A percentile compares a stretch with the other conserved stretches of the same genome.
Evolutionary conservation across 2,113 vertebrate genomes (phyloP).

Genomic region (Podarcis raffonei): DNA sequence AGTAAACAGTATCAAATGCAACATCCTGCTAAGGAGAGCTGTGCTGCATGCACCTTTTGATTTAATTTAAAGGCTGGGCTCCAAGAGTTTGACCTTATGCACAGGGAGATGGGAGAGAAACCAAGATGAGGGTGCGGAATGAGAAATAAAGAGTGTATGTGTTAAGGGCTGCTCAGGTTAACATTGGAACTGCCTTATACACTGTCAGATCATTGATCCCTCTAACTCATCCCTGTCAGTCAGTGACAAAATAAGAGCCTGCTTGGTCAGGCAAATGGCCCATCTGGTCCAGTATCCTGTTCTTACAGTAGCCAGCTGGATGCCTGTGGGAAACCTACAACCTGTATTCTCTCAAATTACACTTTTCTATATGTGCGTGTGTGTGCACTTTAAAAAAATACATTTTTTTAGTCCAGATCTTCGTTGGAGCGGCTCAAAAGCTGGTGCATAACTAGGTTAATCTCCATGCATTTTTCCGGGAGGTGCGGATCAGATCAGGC

Average conservation of each 20-base stretch:
- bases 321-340: too few species aligned
- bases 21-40: slow-evolving; percentile 62
- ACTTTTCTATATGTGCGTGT: not conserved
- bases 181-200: not conserved
- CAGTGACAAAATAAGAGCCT: too few species aligned
- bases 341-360: not conserved
- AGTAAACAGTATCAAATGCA: slow-evolving; percentile 81
- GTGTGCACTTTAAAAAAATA: not conserved
- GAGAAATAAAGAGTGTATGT: not conserved
- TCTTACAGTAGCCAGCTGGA: too few species aligned
- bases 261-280: too few species aligned
- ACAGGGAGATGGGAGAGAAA: slow-evolving; percentile 40
- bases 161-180: not conserved
- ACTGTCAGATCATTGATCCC: not conserved
- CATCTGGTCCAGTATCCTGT: too few species aligned
- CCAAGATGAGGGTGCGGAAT: not conserved
- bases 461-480: not conserved
- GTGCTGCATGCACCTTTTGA: slow-evolving; percentile 52
- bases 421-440: not conserved
- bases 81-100: slow-evolving; percentile 59
- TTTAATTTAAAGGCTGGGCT: slow-evolving; percentile 53
- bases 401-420: not conserved
- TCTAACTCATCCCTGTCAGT: not conserved
- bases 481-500: not conserved
- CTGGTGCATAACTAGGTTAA: not conserved